Percentiles rank a stretch among this genome's conserved stretches.
Evolutionary conservation across 2,888 invertebrate genomes (phyloP).

Genomic region (Orchestes rusci): DNA sequence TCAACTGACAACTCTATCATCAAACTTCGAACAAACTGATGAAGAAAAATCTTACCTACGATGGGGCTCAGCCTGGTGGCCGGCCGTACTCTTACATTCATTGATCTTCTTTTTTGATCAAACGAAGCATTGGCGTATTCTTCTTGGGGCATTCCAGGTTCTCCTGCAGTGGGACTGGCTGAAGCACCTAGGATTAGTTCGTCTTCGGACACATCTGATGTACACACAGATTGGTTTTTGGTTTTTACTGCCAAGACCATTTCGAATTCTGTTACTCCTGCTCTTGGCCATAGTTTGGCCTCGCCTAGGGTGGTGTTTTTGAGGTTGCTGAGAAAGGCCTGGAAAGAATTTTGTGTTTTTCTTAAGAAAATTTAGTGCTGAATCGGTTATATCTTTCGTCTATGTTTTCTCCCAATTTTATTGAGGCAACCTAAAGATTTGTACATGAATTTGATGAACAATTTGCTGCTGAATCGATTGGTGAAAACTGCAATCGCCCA

Average conservation of each 20-base stretch:
- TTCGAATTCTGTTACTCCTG: conserved; percentile 10
- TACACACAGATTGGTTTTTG: conserved; percentile 26
- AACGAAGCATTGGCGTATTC: conserved; percentile 3
- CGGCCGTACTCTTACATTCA: no score
- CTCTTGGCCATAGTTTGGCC: conserved; percentile 32
- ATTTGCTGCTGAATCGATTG: no score
- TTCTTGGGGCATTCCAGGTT: conserved; percentile 18
- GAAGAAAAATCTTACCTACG: conserved; percentile 12
- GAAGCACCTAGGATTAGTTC: conserved; percentile 45
- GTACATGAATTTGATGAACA: no score
- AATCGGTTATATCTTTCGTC: no score
- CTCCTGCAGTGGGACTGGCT: conserved; percentile 42
- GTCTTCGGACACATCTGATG: conserved; percentile 36
- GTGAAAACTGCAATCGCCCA: no score
- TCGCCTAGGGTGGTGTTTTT: conserved; percentile 45
- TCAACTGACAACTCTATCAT: conserved; percentile 22
- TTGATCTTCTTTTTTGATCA: conserved; percentile 2
- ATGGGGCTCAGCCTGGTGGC: conserved; percentile 15
- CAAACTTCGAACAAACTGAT: background rate
- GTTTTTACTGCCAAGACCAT: conserved; percentile 20
- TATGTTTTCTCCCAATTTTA: no score
- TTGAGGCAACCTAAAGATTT: no score
- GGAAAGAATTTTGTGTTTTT: no score
- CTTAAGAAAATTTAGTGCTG: no score
- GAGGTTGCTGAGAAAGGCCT: conserved; percentile 43